Percentiles rank a stretch among this genome's conserved stretches.
phyloP scores from a whole-genome alignment of 2,888 invertebrate species.

The Chydorus sphaericus region DNA sequence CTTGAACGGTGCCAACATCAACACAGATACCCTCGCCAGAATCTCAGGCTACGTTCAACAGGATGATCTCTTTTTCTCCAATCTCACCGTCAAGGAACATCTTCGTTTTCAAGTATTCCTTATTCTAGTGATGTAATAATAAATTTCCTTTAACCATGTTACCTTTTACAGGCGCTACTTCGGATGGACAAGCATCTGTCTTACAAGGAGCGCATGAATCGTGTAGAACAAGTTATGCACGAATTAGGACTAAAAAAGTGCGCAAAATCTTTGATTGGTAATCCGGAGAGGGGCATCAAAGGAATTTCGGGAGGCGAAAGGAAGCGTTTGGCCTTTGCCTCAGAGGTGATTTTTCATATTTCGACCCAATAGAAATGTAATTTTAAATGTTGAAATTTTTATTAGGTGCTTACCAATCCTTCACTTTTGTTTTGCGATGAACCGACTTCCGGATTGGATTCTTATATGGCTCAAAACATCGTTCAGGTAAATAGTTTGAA shows the following conservation, averaged over 20 bases:
- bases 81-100: conserved; percentile 76
- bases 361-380: background rate
- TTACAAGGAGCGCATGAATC: conserved; percentile 51
- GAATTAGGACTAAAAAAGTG: conserved; percentile 6
- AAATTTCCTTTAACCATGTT: background rate
- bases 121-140: conserved; percentile 52
- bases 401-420: conserved; percentile 33
- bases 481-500: conserved; percentile 24
- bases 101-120: conserved; percentile 74
- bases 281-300: conserved; percentile 57
- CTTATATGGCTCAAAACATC: conserved; percentile 36
- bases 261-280: conserved; percentile 49
- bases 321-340: conserved; percentile 86
- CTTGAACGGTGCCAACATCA: conserved; percentile 62
- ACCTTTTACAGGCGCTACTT: conserved; percentile 48
- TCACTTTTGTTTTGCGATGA: conserved; percentile 38
- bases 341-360: conserved; percentile 46
- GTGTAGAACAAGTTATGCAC: conserved; percentile 70
- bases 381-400: background rate
- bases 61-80: conserved; percentile 82
- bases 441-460: conserved; percentile 37
- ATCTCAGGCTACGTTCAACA: conserved; percentile 86
- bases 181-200: conserved; percentile 65
- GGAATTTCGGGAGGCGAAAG: conserved; percentile 94
- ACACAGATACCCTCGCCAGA: conserved; percentile 50